Conservation (phyloP, 2,888 invertebrate genomes). For the Drosophila buzzatii region DNA sequence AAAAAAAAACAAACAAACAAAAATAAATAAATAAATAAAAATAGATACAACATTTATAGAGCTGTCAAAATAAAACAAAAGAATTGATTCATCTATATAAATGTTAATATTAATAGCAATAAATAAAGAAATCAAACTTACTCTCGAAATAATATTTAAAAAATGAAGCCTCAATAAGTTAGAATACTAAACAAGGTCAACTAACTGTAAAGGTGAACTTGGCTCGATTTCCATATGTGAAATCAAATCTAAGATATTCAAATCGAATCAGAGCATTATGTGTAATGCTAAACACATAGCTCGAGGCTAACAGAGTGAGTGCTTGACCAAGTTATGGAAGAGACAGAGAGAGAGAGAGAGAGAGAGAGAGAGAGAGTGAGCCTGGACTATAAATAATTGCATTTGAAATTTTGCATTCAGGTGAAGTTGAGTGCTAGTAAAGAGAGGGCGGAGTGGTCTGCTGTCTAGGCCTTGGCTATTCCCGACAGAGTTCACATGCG, state of each 20-base stretch:
- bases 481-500: constrained; percentile 27
- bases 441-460: neutral
- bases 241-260: neutral
- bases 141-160: neutral
- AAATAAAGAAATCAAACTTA: neutral
- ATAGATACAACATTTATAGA: too few relatives aligned
- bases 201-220: neutral
- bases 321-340: constrained; percentile 31
- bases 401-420: constrained; percentile 62
- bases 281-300: constrained; percentile 14
- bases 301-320: constrained; percentile 31
- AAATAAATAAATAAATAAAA: too few relatives aligned
- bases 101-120: neutral
- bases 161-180: neutral
- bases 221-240: neutral
- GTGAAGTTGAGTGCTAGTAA: constrained; percentile 17
- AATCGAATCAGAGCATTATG: neutral
- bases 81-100: too few relatives aligned
- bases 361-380: neutral
- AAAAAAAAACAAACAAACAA: too few relatives aligned
- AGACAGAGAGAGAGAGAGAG: neutral
- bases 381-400: constrained; percentile 60
- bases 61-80: too few relatives aligned
- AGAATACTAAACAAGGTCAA: neutral
- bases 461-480: constrained; percentile 46